phyloP scores from a whole-genome alignment of 2,888 invertebrate genomes.

The Chalcosyrphus nemorum region DNA sequence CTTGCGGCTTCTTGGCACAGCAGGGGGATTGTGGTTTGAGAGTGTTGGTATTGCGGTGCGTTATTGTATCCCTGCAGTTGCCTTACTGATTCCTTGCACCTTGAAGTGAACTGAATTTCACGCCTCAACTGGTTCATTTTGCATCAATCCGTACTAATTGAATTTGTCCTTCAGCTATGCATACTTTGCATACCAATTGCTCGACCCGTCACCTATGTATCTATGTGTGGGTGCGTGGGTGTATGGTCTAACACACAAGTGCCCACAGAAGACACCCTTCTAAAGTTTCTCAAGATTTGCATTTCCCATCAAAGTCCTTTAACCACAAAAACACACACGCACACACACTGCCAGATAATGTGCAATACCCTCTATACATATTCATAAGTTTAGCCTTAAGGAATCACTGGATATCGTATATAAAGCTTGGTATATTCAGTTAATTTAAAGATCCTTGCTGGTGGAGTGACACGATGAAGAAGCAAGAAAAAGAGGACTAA shows the following conservation, averaged over 20 bases:
- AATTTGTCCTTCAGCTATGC: constrained; percentile 59
- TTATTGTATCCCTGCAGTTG: constrained; percentile 25
- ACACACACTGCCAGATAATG: neutral
- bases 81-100: constrained; percentile 47
- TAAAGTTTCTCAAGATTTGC: constrained; percentile 62
- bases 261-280: constrained; percentile 45
- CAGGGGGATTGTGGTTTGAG: neutral
- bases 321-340: neutral
- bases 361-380: constrained; percentile 20
- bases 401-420: neutral
- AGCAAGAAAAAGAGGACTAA: constrained; percentile 6
- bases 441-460: constrained; percentile 47
- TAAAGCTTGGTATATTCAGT: constrained; percentile 43
- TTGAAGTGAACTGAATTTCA: constrained; percentile 58
- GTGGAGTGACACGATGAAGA: neutral
- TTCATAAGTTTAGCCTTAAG: constrained; percentile 35
- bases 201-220: neutral
- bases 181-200: constrained; percentile 26
- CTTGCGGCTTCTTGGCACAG: neutral
- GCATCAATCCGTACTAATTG: constrained; percentile 52
- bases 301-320: constrained; percentile 51
- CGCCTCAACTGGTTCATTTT: constrained; percentile 44
- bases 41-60: constrained; percentile 35
- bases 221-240: neutral
- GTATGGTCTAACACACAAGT: constrained; percentile 35